Percentiles rank a stretch among this genome's conserved stretches.
phyloP scores from a whole-genome alignment of 37 sponge, comb jelly and placozoan genomes.

The Ianthella basta region DNA sequence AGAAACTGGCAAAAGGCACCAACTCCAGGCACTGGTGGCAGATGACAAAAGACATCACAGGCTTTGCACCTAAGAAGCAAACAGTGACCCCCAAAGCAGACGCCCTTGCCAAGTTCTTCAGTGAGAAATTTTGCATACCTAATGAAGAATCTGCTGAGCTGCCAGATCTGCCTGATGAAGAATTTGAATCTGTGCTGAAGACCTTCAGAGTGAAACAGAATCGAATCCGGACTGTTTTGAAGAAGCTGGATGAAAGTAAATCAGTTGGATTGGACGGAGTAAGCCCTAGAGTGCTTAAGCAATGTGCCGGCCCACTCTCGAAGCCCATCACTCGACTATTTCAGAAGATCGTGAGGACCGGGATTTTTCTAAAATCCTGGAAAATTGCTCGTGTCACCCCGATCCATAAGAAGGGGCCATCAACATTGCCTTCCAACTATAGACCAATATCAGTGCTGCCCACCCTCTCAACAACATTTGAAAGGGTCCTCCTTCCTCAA shows the following conservation, averaged over 20 bases:
- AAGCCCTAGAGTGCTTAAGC: constrained; percentile 21
- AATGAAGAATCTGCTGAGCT: constrained; percentile 23
- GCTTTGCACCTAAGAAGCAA: not conserved
- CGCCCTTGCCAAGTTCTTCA: constrained; percentile 17
- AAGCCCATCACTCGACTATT: constrained; percentile 1
- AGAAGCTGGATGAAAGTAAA: constrained; percentile 16
- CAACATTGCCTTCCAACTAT: constrained; percentile 10
- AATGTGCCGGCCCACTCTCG: constrained; percentile 17
- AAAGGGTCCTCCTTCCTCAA: constrained; percentile 18
- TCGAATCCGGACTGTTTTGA: not conserved
- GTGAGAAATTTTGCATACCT: constrained; percentile 20
- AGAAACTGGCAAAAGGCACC: constrained; percentile 35
- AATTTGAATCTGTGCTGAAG: constrained; percentile 3
- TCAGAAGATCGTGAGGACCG: constrained; percentile 24
- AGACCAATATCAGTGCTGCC: constrained; percentile 38
- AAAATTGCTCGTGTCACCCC: constrained; percentile 20
- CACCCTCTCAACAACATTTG: constrained; percentile 24
- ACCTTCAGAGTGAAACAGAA: constrained; percentile 28
- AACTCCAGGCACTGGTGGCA: constrained; percentile 22
- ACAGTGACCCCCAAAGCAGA: constrained; percentile 8
- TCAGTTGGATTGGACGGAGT: constrained; percentile 21
- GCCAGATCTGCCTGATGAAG: not conserved
- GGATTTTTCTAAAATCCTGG: constrained; percentile 20
- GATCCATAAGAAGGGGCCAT: constrained; percentile 28
- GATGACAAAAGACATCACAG: constrained; percentile 28